phyloP scores from a whole-genome alignment of 2,113 vertebrate genomes.

The Nematolebias whitei region DNA sequence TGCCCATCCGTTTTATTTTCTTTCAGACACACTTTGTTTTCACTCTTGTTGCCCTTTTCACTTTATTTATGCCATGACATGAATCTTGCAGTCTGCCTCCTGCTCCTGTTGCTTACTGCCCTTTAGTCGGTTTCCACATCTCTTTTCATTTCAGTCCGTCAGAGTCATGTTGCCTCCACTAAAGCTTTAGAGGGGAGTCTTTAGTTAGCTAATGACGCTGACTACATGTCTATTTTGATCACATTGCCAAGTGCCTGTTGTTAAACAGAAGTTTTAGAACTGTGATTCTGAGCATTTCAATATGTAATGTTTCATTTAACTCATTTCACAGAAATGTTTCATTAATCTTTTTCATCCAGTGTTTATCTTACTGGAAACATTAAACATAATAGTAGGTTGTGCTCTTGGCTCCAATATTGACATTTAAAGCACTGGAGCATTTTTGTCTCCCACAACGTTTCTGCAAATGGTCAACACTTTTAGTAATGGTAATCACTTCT shows the following conservation, averaged over 20 bases:
- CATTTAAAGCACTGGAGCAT: conserved; percentile 47
- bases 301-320: background rate
- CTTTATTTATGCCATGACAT: background rate
- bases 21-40: background rate
- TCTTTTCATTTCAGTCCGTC: conserved; percentile 30
- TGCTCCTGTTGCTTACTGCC: background rate
- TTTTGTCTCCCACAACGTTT: conserved; percentile 49
- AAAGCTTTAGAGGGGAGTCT: conserved; percentile 60
- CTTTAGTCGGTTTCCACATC: background rate
- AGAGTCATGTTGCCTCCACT: conserved; percentile 37
- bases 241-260: conserved; percentile 53
- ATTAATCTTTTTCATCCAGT: background rate
- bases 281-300: conserved; percentile 16
- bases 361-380: background rate
- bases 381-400: background rate
- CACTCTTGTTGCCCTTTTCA: background rate
- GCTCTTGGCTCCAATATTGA: conserved; percentile 16
- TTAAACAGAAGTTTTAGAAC: conserved; percentile 46
- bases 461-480: conserved; percentile 56
- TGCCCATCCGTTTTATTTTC: background rate
- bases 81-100: background rate
- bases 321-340: background rate
- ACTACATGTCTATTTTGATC: conserved; percentile 65
- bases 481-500: conserved; percentile 47
- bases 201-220: conserved; percentile 52